A percentile compares a stretch with the other conserved stretches of the same genome.
These are phyloP conservation scores for Synanthedon tipuliformis DNA, from an alignment of 2,888 invertebrate genomes.

Conservation along the genomic window DNA sequence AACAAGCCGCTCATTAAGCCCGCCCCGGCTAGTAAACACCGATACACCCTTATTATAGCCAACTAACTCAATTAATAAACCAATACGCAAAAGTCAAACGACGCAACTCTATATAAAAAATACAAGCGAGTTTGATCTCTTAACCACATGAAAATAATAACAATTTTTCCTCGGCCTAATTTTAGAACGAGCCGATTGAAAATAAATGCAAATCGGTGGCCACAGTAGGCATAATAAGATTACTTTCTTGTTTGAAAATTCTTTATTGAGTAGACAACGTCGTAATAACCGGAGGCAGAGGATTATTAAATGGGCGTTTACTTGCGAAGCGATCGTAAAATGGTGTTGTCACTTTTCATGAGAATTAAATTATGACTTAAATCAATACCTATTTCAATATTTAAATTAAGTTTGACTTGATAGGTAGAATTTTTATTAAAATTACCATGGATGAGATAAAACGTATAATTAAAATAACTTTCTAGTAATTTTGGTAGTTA, in stretches of 20 bases:
- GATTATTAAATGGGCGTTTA: slow-evolving; percentile 35
- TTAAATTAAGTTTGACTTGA: slow-evolving; percentile 14
- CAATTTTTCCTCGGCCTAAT: slow-evolving; percentile 4
- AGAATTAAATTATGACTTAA: slow-evolving; percentile 22
- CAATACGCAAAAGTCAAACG: slow-evolving; percentile 10
- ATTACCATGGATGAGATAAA: too few relatives aligned
- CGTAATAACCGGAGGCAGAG: slow-evolving; percentile 26
- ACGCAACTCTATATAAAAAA: slow-evolving; percentile 11
- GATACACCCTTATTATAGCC: slow-evolving; percentile 39
- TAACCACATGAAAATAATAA: background rate
- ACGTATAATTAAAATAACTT: too few relatives aligned
- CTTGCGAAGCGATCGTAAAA: slow-evolving; percentile 43
- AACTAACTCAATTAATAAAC: slow-evolving; percentile 40
- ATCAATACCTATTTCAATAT: too few relatives aligned
- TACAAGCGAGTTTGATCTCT: slow-evolving; percentile 7
- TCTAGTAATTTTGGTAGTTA: too few relatives aligned
- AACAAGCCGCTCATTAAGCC: slow-evolving; percentile 59
- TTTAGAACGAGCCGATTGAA: slow-evolving; percentile 15
- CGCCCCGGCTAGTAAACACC: slow-evolving; percentile 39
- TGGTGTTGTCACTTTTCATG: slow-evolving; percentile 29
- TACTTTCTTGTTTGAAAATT: slow-evolving; percentile 29
- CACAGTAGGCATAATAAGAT: slow-evolving; percentile 28
- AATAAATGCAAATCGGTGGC: slow-evolving; percentile 27
- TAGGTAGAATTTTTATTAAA: slow-evolving; percentile 13
- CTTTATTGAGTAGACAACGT: slow-evolving; percentile 25